Conservation (phyloP, 30 jellyfish, hydroid and myxozoan genomes). For the Catostylus mosaicus region DNA sequence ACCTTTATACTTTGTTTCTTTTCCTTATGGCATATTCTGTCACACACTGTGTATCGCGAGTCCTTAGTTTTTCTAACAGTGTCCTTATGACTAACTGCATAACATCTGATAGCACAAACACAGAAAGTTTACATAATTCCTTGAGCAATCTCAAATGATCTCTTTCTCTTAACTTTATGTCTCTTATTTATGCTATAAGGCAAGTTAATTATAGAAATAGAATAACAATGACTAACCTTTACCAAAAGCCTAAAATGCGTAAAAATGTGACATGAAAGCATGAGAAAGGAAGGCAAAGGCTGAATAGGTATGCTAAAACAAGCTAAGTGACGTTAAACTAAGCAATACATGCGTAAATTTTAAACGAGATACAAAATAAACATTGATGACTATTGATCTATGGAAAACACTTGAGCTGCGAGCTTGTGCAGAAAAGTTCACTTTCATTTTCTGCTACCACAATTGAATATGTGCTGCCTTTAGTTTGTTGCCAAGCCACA, state of each 20-base stretch:
- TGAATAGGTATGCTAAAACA: too few species aligned
- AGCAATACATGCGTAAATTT: neutral
- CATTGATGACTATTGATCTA: constrained; percentile 18
- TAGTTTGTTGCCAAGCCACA: too few species aligned
- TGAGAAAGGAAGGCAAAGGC: too few species aligned
- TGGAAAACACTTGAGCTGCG: too few species aligned
- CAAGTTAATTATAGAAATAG: constrained; percentile 12
- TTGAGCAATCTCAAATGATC: constrained; percentile 13
- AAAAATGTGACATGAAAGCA: constrained; percentile 5
- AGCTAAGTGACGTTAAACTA: too few species aligned
- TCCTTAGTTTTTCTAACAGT: constrained; percentile 5
- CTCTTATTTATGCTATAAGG: constrained; percentile 1
- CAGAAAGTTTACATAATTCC: constrained; percentile 12
- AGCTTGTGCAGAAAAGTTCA: too few species aligned
- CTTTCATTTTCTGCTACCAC: too few species aligned
- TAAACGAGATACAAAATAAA: neutral
- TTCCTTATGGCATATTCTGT: neutral
- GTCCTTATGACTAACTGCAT: constrained; percentile 2
- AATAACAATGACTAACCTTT: neutral
- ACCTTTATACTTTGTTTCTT: too few species aligned
- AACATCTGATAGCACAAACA: neutral
- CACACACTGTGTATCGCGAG: constrained; percentile 34
- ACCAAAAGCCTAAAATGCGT: neutral
- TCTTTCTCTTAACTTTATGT: neutral
- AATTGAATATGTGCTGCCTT: too few species aligned